Conservation (phyloP, 2,888 invertebrate genomes). For the Parasteatoda lunata region DNA sequence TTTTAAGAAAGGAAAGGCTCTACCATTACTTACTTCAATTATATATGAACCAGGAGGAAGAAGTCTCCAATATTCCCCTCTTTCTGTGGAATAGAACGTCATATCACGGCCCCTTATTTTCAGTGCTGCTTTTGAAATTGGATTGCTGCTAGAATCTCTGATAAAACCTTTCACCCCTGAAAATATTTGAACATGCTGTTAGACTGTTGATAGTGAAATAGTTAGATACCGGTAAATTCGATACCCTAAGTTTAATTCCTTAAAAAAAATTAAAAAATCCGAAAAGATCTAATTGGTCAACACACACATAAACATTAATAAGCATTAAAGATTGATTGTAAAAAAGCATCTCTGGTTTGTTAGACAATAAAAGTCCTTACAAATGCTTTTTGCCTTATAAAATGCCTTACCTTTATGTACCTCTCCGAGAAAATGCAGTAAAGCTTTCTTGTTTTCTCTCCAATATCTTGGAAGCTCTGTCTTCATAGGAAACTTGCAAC, state of each 20-base stretch:
- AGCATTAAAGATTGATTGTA: too few species aligned
- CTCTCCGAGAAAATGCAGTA: constrained; percentile 88
- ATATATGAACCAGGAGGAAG: constrained; percentile 90
- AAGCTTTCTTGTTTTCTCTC: constrained; percentile 89
- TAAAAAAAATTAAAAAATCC: too few species aligned
- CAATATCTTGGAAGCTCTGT: constrained; percentile 87
- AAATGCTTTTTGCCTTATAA: not conserved
- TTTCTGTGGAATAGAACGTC: constrained; percentile 87
- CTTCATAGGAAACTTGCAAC: constrained; percentile 93
- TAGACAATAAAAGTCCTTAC: not conserved
- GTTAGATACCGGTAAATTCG: too few species aligned
- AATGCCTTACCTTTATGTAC: constrained; percentile 81
- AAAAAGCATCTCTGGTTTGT: too few species aligned
- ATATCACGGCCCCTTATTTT: constrained; percentile 88
- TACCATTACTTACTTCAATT: constrained; percentile 80
- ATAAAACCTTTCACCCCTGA: constrained; percentile 88
- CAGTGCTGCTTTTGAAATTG: constrained; percentile 85
- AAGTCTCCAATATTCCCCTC: constrained; percentile 95
- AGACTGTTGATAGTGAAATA: too few species aligned
- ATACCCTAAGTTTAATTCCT: too few species aligned
- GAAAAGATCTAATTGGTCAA: too few species aligned
- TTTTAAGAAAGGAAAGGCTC: not conserved
- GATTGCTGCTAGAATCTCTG: constrained; percentile 83
- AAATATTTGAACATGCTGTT: not conserved
- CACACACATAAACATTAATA: too few species aligned